A percentile compares a stretch with the other conserved stretches of the same genome.
These are phyloP conservation scores for Coleophora deauratella DNA, from an alignment of 2,888 invertebrate species.

Conservation along the genomic window DNA sequence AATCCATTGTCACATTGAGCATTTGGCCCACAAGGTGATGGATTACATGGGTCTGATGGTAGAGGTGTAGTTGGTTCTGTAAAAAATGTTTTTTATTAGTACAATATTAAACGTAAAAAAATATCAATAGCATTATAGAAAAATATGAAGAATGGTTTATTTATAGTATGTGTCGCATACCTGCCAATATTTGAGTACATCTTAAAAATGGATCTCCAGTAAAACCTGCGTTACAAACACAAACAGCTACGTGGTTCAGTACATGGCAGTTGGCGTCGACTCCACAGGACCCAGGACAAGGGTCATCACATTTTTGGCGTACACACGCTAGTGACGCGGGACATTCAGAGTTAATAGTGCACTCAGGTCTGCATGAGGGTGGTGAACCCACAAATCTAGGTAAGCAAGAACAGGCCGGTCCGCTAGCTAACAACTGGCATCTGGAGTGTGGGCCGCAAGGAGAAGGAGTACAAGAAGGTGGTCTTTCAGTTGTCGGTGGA, in stretches of 20 bases:
- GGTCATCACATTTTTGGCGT: constrained; percentile 86
- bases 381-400: constrained; percentile 86
- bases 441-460: constrained; percentile 90
- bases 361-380: constrained; percentile 86
- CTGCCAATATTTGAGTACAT: constrained; percentile 75
- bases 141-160: not conserved
- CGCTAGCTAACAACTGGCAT: constrained; percentile 82
- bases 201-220: constrained; percentile 88
- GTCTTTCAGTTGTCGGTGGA: constrained; percentile 73
- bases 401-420: constrained; percentile 85
- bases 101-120: not conserved
- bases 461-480: constrained; percentile 85
- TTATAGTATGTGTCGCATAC: constrained; percentile 23
- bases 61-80: constrained; percentile 48
- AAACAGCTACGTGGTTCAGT: constrained; percentile 86
- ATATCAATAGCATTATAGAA: not conserved
- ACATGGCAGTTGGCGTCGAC: constrained; percentile 85
- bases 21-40: constrained; percentile 83
- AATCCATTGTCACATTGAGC: constrained; percentile 79
- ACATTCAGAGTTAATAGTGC: constrained; percentile 86
- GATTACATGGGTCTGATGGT: constrained; percentile 77
- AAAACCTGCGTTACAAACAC: constrained; percentile 82
- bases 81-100: constrained; percentile 19
- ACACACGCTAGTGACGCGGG: constrained; percentile 84
- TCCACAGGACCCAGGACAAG: constrained; percentile 88